Evolutionary conservation across 2,797 vertebrate species (phyloP).

Genomic region (Gymnodraco acuticeps): DNA sequence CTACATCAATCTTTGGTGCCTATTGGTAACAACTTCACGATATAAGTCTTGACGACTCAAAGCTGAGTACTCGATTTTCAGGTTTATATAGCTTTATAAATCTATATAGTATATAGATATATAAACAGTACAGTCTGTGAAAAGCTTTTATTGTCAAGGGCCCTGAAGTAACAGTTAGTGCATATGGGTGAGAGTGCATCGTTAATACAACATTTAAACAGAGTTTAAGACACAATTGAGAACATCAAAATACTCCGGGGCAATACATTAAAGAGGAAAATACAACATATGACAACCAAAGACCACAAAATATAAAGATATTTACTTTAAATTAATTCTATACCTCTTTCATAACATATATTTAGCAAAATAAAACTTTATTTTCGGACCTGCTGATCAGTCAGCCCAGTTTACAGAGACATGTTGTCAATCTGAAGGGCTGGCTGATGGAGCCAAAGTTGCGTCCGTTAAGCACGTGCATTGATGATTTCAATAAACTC

Average conservation of each 20-base stretch:
- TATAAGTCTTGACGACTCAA: slow-evolving; percentile 2
- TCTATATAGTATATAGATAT: neutral
- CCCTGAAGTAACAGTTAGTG: slow-evolving; percentile 27
- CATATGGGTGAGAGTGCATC: slow-evolving; percentile 14
- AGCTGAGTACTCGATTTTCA: neutral
- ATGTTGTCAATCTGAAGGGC: slow-evolving; percentile 24
- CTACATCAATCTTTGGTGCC: neutral
- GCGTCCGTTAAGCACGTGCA: slow-evolving; percentile 80
- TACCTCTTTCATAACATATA: no score
- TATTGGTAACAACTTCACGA: slow-evolving; percentile 13
- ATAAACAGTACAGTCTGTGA: slow-evolving; percentile 5
- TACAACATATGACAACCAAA: neutral
- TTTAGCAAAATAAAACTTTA: neutral
- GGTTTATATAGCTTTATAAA: neutral
- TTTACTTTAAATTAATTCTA: no score
- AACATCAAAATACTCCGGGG: neutral
- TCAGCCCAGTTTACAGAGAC: slow-evolving; percentile 15
- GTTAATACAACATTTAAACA: slow-evolving; percentile 17
- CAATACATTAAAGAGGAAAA: neutral
- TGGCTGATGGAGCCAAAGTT: rapidly evolving
- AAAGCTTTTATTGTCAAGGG: slow-evolving; percentile 16
- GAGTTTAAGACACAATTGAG: slow-evolving; percentile 1
- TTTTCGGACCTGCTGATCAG: neutral
- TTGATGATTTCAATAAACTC: slow-evolving; percentile 95
- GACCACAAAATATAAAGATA: neutral